Evolutionary conservation across 2,113 vertebrate species (phyloP).

Genomic region (Athene noctua): DNA sequence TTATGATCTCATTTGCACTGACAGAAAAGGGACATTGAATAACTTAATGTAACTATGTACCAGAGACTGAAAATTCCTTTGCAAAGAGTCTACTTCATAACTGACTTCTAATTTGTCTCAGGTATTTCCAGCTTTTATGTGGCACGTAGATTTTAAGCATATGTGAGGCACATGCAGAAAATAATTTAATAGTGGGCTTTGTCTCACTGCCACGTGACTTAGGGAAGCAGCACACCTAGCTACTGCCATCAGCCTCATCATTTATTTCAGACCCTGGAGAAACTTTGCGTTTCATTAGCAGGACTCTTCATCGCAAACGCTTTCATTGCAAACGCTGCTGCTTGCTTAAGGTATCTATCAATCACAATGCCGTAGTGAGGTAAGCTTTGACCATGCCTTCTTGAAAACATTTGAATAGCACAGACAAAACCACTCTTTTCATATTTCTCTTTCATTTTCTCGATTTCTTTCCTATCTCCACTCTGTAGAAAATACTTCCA

Average conservation of each 20-base stretch:
- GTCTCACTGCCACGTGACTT: neutral
- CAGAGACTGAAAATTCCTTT: constrained; percentile 27
- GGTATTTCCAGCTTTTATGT: constrained; percentile 22
- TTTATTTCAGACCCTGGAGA: neutral
- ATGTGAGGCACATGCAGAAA: neutral
- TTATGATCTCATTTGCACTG: constrained; percentile 34
- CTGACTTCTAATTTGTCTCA: constrained; percentile 11
- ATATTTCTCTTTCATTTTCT: neutral
- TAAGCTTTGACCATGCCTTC: constrained; percentile 11
- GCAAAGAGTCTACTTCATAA: neutral
- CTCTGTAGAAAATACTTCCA: neutral
- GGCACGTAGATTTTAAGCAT: neutral
- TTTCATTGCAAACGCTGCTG: neutral
- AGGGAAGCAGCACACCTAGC: neutral
- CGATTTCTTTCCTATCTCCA: neutral
- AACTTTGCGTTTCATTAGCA: neutral
- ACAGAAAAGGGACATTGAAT: constrained; percentile 18
- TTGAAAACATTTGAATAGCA: neutral
- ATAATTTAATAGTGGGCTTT: neutral
- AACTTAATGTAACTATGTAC: neutral
- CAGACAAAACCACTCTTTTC: neutral
- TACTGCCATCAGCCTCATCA: neutral
- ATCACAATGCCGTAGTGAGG: neutral
- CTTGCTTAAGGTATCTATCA: neutral
- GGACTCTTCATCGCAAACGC: neutral